These are phyloP conservation scores for Trematomus bernacchii DNA, from an alignment of 2,797 vertebrate genomes.

Conservation along the genomic window DNA sequence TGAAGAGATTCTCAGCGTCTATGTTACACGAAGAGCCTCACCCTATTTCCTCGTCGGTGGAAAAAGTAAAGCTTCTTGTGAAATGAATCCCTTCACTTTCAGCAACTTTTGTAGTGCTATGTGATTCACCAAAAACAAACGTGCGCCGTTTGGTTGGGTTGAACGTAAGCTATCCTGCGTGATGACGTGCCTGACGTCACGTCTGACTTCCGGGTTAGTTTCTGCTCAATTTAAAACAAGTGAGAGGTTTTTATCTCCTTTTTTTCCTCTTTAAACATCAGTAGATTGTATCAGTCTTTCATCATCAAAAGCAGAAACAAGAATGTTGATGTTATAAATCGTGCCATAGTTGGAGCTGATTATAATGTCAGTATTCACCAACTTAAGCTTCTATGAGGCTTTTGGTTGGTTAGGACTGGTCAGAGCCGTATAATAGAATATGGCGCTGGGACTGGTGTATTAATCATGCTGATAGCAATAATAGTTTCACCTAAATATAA, in stretches of 20 bases:
- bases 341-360: no score
- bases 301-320: neutral
- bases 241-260: neutral
- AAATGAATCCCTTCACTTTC: neutral
- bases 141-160: accelerated
- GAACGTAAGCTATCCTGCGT: constrained; percentile 23
- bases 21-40: constrained; percentile 19
- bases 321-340: neutral
- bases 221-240: neutral
- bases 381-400: neutral
- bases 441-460: neutral
- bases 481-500: neutral
- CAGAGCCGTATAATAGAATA: no score
- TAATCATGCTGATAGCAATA: neutral
- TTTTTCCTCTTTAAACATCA: no score
- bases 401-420: neutral
- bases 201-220: neutral
- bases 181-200: constrained; percentile 26
- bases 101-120: constrained; percentile 4
- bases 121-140: constrained; percentile 27
- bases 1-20: neutral
- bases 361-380: no score
- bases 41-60: constrained; percentile 14
- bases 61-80: neutral
- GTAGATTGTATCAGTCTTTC: no score